Evolutionary conservation across 2,113 vertebrate species (phyloP), one percentile per base, ranked within the genome.

Genomic region (Gopherus flavomarginatus): DNA sequence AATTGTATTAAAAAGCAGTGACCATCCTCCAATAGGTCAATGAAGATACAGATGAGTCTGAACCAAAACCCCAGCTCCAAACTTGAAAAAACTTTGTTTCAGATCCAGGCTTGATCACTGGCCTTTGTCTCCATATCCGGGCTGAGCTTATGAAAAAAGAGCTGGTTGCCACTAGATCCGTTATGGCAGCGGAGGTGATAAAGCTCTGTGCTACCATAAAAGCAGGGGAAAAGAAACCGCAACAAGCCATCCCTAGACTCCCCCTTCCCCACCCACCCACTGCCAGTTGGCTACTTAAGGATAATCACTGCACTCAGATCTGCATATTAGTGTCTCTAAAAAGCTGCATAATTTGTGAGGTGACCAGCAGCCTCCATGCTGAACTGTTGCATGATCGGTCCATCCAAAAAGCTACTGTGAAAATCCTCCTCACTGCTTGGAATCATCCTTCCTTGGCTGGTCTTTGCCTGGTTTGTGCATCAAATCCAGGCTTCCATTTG

Each of bases 261-360:
- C 3, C 0, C 6, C 69, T 59, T 84, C 31, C 11, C 13, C 42
- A 86, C 9, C 47, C 31, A 54, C 87, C 35, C 11, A 54, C 2
- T 3, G 0, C 59, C 56, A 24, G 19, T 80, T 0, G 0, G 19
- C 6, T 9, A 21, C 77, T 47, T 26, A 59, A 54, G 47, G 47
- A 88, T 12, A 29, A 49, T 69, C 81, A 6, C 2, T 1, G 31
- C 8, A 35, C 56, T 86, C 3, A 1, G 49, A 94, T 44, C 35
- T 87, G 8, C 57, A 59, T 59, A 59, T 27, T 59, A 59, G 57
- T 27, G 22, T 27, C 56, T 53, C 35, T 49, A 53, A 44, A 49
- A 65, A 1, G 3, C 10, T 9, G 5, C 3, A 5, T 50, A 50
- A 84, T 14, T 52, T 38, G 1, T 11, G 87, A 24, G 44, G 26